Evolutionary conservation across 2,797 vertebrate species (phyloP).

Genomic region (Rachycentron canadum): DNA sequence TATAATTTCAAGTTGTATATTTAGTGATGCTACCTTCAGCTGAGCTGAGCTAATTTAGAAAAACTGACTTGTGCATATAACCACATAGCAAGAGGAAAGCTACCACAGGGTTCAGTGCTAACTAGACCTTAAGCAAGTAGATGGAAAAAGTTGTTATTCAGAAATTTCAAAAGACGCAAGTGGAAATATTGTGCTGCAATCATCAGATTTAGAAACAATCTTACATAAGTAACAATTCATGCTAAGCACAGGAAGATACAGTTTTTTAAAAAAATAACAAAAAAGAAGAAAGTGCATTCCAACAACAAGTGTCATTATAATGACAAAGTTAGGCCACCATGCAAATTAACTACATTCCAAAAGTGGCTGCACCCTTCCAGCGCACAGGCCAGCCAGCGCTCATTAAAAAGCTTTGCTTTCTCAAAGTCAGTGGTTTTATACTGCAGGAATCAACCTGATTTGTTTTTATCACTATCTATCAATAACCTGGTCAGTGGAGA

Average conservation of each 20-base stretch:
- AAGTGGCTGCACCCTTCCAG: slow-evolving; percentile 56
- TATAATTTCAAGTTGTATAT: slow-evolving; percentile 35
- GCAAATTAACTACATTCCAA: slow-evolving; percentile 66
- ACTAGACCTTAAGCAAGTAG: slow-evolving; percentile 36
- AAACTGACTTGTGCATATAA: slow-evolving; percentile 57
- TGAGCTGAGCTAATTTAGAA: slow-evolving; percentile 46
- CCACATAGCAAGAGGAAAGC: slow-evolving; percentile 44
- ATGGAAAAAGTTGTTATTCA: slow-evolving; percentile 24
- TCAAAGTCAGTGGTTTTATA: slow-evolving; percentile 57
- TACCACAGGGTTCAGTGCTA: slow-evolving; percentile 43
- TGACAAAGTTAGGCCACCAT: slow-evolving; percentile 68
- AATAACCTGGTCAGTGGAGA: slow-evolving; percentile 32
- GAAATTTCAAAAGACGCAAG: slow-evolving; percentile 48
- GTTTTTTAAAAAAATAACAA: slow-evolving; percentile 36
- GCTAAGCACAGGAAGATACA: slow-evolving; percentile 71
- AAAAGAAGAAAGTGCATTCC: slow-evolving; percentile 77
- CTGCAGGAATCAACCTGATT: slow-evolving; percentile 46
- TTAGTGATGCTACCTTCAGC: slow-evolving; percentile 66
- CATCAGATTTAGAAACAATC: slow-evolving; percentile 59
- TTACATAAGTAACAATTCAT: slow-evolving; percentile 73
- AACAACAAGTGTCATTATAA: slow-evolving; percentile 64
- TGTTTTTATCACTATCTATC: slow-evolving; percentile 35
- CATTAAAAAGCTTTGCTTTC: slow-evolving; percentile 46
- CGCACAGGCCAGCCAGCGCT: slow-evolving; percentile 75
- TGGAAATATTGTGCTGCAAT: slow-evolving; percentile 71